Conservation (phyloP, 1,140 invertebrate species). For the Xylocopa sonorina region DNA sequence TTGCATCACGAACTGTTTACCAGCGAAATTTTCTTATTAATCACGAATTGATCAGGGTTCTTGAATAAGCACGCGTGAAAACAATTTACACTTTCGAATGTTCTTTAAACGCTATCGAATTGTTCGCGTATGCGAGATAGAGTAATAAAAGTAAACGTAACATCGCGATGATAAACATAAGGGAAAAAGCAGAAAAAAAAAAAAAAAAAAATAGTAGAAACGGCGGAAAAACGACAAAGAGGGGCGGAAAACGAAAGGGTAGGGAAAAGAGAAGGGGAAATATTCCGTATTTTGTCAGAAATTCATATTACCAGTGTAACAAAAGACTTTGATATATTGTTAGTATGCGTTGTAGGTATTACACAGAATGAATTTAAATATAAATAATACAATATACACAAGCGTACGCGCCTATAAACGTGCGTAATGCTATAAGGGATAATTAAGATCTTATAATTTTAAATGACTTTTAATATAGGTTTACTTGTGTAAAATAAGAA, state of each 20-base stretch:
- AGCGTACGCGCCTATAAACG: conserved; percentile 66
- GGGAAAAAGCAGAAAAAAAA: neutral
- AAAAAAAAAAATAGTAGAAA: neutral
- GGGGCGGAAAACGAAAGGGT: neutral
- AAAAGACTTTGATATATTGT: conserved; percentile 70
- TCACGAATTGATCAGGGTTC: conserved; percentile 51
- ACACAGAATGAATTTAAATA: conserved; percentile 66
- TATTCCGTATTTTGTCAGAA: conserved; percentile 71
- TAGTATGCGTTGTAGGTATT: conserved; percentile 67
- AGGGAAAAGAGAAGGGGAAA: conserved; percentile 36
- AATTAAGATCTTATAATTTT: conserved; percentile 71
- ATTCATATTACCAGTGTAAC: conserved; percentile 67
- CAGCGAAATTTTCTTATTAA: conserved; percentile 27
- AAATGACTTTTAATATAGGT: conserved; percentile 71
- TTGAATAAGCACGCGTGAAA: conserved; percentile 15
- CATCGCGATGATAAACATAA: neutral
- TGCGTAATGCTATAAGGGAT: conserved; percentile 64
- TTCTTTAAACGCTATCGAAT: conserved; percentile 18
- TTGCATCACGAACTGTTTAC: conserved; percentile 11
- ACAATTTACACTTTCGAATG: conserved; percentile 32
- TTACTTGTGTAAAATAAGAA: conserved; percentile 71
- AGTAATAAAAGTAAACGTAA: neutral
- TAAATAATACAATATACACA: conserved; percentile 63
- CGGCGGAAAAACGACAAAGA: too few relatives aligned
- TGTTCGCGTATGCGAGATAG: neutral